phyloP scores from a whole-genome alignment of 2,888 invertebrate genomes.

The Drosophila testacea region DNA sequence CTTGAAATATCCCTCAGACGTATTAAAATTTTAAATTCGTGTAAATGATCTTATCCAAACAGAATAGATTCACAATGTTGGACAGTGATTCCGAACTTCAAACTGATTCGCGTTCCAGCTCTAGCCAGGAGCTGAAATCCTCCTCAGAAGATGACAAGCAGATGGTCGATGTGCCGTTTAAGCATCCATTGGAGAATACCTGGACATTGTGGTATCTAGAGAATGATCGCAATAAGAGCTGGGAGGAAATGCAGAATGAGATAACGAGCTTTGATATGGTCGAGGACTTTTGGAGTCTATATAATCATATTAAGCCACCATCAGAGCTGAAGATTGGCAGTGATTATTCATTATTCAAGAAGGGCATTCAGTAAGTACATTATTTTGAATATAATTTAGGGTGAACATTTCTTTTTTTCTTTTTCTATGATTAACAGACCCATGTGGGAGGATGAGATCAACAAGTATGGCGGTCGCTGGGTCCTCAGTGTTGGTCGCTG shows the following conservation, averaged over 20 bases:
- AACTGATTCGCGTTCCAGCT: conserved; percentile 38
- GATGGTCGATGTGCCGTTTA: conserved; percentile 85
- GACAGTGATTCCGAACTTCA: conserved; percentile 48
- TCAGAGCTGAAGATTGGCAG: conserved; percentile 91
- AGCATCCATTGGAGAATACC: conserved; percentile 96
- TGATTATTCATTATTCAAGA: conserved; percentile 92
- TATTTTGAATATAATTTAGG: not conserved
- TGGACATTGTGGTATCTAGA: conserved; percentile 99
- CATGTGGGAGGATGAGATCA: conserved; percentile 95
- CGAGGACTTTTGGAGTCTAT: conserved; percentile 98
- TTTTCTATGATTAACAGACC: conserved; percentile 86
- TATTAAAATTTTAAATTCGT: conserved; percentile 4
- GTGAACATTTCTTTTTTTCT: not conserved
- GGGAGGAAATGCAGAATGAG: conserved; percentile 97
- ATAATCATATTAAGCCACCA: conserved; percentile 93
- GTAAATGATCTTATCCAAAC: conserved; percentile 49
- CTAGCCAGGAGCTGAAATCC: conserved; percentile 42
- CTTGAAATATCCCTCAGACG: not conserved
- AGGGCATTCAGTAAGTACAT: conserved; percentile 85
- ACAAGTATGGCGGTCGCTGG: conserved; percentile 94
- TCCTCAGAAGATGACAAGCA: conserved; percentile 35
- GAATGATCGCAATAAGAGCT: conserved; percentile 92
- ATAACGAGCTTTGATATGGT: conserved; percentile 97
- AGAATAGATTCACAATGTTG: conserved; percentile 42
- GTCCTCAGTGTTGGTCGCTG: conserved; percentile 89